Evolutionary conservation across 1,140 invertebrate genomes (phyloP).

Genomic region (Calosoma granatense): DNA sequence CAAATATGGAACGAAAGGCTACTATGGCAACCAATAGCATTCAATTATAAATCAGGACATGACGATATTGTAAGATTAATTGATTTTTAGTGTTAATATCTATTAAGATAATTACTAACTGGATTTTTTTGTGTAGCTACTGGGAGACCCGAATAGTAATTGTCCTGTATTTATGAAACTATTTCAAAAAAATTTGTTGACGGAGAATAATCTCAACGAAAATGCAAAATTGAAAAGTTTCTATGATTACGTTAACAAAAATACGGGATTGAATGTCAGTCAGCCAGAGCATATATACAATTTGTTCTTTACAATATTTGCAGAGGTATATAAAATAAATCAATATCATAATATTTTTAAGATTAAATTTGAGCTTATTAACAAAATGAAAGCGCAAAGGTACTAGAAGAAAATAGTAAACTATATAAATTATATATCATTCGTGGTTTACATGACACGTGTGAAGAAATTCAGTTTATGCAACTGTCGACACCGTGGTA

Average conservation of each 20-base stretch:
- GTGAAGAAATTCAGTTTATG: too few species aligned
- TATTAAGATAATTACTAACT: not conserved
- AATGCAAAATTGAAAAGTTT: not conserved
- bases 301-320: not conserved
- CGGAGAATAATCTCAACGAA: not conserved
- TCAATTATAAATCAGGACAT: constrained; percentile 10
- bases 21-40: constrained; percentile 56
- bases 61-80: not conserved
- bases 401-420: too few species aligned
- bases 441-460: too few species aligned
- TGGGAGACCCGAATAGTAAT: not conserved
- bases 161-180: not conserved
- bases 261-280: not conserved
- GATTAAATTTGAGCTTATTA: too few species aligned
- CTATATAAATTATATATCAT: too few species aligned
- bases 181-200: not conserved
- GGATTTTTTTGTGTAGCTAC: not conserved
- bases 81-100: not conserved
- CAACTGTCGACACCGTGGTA: too few species aligned
- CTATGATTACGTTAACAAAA: not conserved
- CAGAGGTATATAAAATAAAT: constrained; percentile 4
- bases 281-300: not conserved
- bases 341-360: not conserved
- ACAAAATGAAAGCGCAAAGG: too few species aligned
- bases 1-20: constrained; percentile 50